Conservation (phyloP, 1,140 invertebrate species). For the Oedothorax gibbosus region DNA sequence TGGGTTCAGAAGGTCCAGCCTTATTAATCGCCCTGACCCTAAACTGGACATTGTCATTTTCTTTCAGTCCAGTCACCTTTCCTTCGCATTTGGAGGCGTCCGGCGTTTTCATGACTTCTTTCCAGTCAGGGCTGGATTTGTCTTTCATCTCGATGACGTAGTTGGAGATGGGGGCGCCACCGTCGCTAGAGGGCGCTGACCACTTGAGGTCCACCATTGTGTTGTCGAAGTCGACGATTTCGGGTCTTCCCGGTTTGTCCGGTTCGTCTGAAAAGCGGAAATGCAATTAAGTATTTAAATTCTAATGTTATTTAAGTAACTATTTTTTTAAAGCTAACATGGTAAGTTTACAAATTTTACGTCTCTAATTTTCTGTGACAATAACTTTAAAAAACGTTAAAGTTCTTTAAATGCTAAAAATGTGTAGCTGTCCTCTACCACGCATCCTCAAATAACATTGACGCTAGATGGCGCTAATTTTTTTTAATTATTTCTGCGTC, state of each 20-base stretch:
- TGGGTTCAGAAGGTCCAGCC: constrained; percentile 79
- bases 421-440: too few species aligned
- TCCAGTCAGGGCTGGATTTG: constrained; percentile 93
- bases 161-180: constrained; percentile 86
- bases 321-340: too few species aligned
- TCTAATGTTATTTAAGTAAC: too few species aligned
- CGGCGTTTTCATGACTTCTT: constrained; percentile 82
- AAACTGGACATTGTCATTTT: constrained; percentile 91
- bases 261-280: constrained; percentile 79
- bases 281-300: too few species aligned
- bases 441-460: too few species aligned
- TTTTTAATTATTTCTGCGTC: too few species aligned
- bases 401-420: too few species aligned
- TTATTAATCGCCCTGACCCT: constrained; percentile 75
- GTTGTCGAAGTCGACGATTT: constrained; percentile 95
- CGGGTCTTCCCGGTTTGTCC: constrained; percentile 88
- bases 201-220: constrained; percentile 90
- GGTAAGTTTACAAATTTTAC: too few species aligned
- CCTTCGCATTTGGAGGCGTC: constrained; percentile 83
- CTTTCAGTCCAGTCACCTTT: constrained; percentile 87
- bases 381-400: too few species aligned
- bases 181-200: constrained; percentile 83
- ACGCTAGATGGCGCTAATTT: too few species aligned
- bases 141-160: constrained; percentile 94
- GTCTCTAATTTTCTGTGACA: too few species aligned